A percentile compares a stretch with the other conserved stretches of the same genome.
Evolutionary conservation across 2,888 invertebrate genomes (phyloP).

Genomic region (Tachina fera): DNA sequence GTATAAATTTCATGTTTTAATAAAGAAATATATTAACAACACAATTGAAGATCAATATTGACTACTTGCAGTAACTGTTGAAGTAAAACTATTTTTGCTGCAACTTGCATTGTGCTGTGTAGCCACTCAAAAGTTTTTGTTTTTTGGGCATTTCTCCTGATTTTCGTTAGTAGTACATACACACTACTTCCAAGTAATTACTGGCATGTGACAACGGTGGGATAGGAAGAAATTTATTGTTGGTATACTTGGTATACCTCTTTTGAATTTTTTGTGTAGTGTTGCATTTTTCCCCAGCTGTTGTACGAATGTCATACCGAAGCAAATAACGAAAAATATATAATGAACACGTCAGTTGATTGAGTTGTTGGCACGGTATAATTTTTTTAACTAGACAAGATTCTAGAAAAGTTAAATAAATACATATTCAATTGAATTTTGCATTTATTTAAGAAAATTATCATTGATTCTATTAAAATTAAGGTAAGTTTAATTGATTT

Average conservation of each 20-base stretch:
- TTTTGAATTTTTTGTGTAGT: not conserved
- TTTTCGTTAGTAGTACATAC: too few species aligned
- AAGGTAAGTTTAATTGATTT: slow-evolving; percentile 54
- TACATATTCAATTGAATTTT: not conserved
- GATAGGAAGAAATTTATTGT: too few species aligned
- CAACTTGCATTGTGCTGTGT: too few species aligned
- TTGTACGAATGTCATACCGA: slow-evolving; percentile 60
- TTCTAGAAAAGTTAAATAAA: slow-evolving; percentile 33
- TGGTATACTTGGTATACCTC: not conserved
- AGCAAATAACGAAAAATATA: slow-evolving; percentile 25
- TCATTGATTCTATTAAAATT: not conserved
- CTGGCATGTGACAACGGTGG: too few species aligned
- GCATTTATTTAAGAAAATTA: slow-evolving; percentile 13
- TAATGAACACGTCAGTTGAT: slow-evolving; percentile 73
- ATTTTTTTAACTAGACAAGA: not conserved
- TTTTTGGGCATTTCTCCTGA: too few species aligned
- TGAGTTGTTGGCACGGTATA: slow-evolving; percentile 64
- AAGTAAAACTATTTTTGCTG: too few species aligned
- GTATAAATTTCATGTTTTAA: too few species aligned
- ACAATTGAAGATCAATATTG: too few species aligned
- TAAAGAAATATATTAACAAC: too few species aligned
- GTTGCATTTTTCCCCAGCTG: slow-evolving; percentile 26
- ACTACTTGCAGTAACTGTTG: too few species aligned
- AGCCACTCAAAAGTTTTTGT: too few species aligned
- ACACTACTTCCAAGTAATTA: too few species aligned